Conservation (phyloP, 2,888 invertebrate species). For the Eugnorisma glareosa region DNA sequence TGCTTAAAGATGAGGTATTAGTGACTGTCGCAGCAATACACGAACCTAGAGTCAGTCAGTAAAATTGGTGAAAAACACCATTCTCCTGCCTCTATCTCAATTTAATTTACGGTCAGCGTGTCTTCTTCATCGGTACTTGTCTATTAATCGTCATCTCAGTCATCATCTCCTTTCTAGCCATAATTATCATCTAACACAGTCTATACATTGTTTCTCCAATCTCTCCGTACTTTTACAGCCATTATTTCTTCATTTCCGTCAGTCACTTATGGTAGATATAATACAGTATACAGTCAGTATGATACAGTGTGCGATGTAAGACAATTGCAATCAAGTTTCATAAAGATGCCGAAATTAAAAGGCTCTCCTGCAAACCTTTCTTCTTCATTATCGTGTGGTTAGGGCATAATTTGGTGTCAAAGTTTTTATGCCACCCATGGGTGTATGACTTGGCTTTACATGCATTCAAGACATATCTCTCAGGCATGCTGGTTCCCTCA, state of each 20-base stretch:
- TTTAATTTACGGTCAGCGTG: background rate
- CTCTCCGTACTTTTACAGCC: background rate
- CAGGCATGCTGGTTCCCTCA: too few relatives aligned
- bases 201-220: background rate
- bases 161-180: background rate
- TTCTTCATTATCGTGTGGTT: too few relatives aligned
- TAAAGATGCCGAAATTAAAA: background rate
- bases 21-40: background rate
- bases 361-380: background rate
- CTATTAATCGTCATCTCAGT: background rate
- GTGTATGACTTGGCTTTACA: too few relatives aligned
- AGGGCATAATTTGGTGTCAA: too few relatives aligned
- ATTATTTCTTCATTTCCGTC: background rate
- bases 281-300: too few relatives aligned
- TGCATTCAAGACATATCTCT: too few relatives aligned
- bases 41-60: background rate
- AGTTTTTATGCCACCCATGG: too few relatives aligned
- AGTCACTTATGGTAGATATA: background rate
- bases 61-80: background rate
- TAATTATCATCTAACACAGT: background rate
- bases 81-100: background rate
- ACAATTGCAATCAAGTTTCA: background rate
- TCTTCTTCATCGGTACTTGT: background rate
- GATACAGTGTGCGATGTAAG: background rate
- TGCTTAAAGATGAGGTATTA: background rate